Base-by-base conservation (phyloP, 2,888 invertebrate genomes). In the Cephus spinipes region DNA sequence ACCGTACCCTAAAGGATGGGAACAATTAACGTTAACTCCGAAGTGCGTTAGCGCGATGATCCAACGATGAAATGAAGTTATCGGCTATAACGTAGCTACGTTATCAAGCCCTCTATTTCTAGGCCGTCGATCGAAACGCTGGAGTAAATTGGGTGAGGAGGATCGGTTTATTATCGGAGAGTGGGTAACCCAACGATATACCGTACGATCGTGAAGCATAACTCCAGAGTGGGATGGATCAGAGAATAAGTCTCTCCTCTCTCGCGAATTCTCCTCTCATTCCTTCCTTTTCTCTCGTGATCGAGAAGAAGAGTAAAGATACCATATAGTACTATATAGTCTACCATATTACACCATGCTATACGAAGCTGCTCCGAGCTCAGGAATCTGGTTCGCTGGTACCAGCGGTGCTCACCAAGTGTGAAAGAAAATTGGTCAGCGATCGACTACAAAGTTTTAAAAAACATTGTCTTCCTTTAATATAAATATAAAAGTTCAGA, bases 381-480 rank as follows among this genome's bases (percentile, higher is more conserved):
- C 76, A 83, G 84, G 86, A 87, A 88, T 89, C 86, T 87, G 85
- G 85, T 84, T 85, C 84, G 83, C 80, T 83, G 84, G 81, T 81
- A 79, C 78, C 87, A 86, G 85, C 77, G 87, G 84, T 85, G 86
- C 87, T 88, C 88, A 85, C 12, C 71, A 33, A 71, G 71, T 71
- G 55, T 55, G 23, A 55, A 55, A 9, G 23, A 23, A 23, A 55
- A 55, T 55, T 55, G 55, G 55, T 55, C 23, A 55, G 23, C 6
- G 23, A 40, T 15, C 40, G 55, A 55, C 23, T 55, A 1, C 9
- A 55, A 55, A 15, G 55, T 55, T 55, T 9, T 9, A 55, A 55
- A 55, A 40, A 40, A 6, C 15, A 9, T 55, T 23, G 55, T 23
- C 0, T 23, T 23, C 1, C 9, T 23, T 55, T 55, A 55, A 23